These are phyloP conservation scores for Notiomystis cincta DNA, from an alignment of 2,113 vertebrate genomes.

Conservation along the genomic window DNA sequence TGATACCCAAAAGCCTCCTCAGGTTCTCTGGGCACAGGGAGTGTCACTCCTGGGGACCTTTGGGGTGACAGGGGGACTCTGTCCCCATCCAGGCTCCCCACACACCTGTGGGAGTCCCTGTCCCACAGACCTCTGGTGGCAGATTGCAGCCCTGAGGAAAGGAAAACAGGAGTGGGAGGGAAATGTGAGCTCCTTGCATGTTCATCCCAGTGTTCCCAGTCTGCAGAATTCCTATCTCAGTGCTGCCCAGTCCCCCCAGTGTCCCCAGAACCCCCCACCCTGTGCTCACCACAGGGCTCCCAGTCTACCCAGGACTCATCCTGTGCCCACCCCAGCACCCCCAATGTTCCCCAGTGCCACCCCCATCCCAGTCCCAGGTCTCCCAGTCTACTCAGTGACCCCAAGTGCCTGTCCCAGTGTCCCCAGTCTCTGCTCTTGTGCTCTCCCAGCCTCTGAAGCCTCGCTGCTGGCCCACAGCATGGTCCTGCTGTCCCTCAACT, in stretches of 20 bases:
- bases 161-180: background rate
- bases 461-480: constrained; percentile 88
- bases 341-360: too few relatives aligned
- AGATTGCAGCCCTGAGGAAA: rapidly evolving
- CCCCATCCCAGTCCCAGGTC: background rate
- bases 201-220: background rate
- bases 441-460: constrained; percentile 79
- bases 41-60: rapidly evolving
- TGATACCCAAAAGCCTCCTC: rapidly evolving
- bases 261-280: too few relatives aligned
- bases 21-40: background rate
- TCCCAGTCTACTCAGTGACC: background rate
- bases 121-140: background rate
- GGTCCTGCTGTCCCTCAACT: constrained; percentile 89
- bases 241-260: background rate
- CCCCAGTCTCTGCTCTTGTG: background rate
- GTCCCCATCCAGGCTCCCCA: background rate
- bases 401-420: background rate
- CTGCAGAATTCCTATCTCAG: background rate
- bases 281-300: background rate
- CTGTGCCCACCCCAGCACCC: background rate
- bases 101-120: background rate
- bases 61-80: rapidly evolving
- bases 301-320: background rate
- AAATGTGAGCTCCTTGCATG: rapidly evolving